Base-by-base conservation (phyloP, 2,888 invertebrate species). In the Mythimna ferrago region DNA sequence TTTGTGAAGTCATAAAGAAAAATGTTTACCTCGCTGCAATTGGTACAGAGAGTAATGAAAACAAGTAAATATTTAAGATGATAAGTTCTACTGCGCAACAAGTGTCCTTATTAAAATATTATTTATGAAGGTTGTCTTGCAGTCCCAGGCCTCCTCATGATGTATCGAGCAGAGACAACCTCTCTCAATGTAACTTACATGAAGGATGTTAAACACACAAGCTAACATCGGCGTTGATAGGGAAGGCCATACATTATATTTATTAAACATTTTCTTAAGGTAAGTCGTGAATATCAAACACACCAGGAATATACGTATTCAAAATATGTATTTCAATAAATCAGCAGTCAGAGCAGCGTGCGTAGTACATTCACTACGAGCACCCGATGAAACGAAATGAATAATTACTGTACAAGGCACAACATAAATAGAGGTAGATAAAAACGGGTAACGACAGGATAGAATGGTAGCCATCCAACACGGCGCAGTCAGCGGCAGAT, bases 361-460 rank as follows among this genome's bases (percentile, higher is more conserved):
- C 73, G 73, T 69, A 83, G 76, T 76, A 79, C 85, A 86, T 88
- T 80, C 75, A 87, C 86, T 78, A 82, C 84, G 72, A 83, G 84
- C 82, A 86, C 73, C 84, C 82, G 86, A 86, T 86, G 86, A 86
- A 87, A 86, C 76, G 86, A 78, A 86, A 86, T 87, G 87, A 87
- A 85, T 88, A 87, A 87, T 87, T 90, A 88, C 89, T 86, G 85
- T 88, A 92, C 90, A 91, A 87, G 88, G 79, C 82, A 85, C 89
- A 89, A 93, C 92, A 94, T 92, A 92, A 93, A 93, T 91, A 93
- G 89, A 89, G 89, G 90, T 88, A 90, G 92, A 92, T 93, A 93
- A 93, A 93, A 92, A 91, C 92, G 89, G 88, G 90, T 91, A 89
- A 89, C 90, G 93, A 93, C 93, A 92, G 91, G 86, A 90, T 89